A percentile compares a stretch with the other conserved stretches of the same genome.
Conservation (phyloP, 1,140 invertebrate species). For the Drosophila simulans region DNA sequence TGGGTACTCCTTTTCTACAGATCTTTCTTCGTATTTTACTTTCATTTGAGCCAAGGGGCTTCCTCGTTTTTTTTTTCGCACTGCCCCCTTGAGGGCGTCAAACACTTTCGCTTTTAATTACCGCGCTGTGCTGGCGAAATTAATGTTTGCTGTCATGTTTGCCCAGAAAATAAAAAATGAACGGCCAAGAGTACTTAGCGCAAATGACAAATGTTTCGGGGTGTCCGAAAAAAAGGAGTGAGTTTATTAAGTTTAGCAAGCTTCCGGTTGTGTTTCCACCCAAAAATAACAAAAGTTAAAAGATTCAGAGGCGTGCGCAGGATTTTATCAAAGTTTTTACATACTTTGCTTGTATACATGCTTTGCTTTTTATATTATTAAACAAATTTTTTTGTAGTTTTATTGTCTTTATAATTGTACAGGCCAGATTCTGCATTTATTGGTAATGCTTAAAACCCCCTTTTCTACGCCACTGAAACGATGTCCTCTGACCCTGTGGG, state of each 20-base stretch:
- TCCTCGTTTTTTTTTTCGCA: neutral
- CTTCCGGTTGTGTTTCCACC: constrained; percentile 14
- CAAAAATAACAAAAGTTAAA: constrained; percentile 11
- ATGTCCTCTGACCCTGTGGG: constrained; percentile 19
- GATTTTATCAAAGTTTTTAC: neutral
- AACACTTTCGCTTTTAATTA: constrained; percentile 83
- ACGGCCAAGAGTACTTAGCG: constrained; percentile 61
- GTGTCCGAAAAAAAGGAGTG: constrained; percentile 3
- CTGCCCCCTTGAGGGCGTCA: constrained; percentile 43
- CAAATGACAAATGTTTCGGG: constrained; percentile 72
- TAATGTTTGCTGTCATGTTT: constrained; percentile 82
- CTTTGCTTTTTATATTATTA: neutral
- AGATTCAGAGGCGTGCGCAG: neutral
- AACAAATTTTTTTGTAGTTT: neutral
- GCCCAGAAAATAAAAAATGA: constrained; percentile 52
- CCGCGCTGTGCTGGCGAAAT: constrained; percentile 57
- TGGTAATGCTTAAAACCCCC: neutral
- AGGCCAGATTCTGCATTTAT: neutral
- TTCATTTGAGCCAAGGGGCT: constrained; percentile 12
- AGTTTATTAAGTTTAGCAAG: constrained; percentile 67
- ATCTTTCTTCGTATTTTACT: constrained; percentile 33
- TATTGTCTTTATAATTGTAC: neutral
- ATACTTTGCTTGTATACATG: neutral
- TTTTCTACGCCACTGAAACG: neutral
- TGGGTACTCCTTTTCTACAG: constrained; percentile 19